These are phyloP conservation scores for Enoplosus armatus DNA, from an alignment of 2,797 vertebrate genomes.

Conservation along the genomic window DNA sequence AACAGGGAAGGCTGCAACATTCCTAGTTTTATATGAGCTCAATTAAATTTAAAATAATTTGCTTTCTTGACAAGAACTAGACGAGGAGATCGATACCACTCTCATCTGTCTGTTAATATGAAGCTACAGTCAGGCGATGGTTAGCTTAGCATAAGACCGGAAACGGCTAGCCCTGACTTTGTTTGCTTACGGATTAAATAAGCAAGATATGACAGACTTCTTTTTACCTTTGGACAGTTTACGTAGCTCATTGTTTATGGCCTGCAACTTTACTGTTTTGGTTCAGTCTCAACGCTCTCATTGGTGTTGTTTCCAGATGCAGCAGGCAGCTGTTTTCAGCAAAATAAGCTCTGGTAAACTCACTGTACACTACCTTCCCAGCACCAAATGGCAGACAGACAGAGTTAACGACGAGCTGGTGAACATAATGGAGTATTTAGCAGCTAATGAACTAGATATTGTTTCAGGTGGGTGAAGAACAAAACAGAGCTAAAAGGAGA, in stretches of 20 bases:
- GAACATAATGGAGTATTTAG: too few species aligned
- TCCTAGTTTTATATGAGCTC: background rate
- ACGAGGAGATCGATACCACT: background rate
- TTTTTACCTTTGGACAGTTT: too few species aligned
- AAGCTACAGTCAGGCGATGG: background rate
- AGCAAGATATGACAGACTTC: too few species aligned
- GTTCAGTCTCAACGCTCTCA: background rate
- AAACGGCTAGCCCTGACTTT: background rate
- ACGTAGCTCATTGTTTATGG: too few species aligned
- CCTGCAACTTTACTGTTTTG: background rate
- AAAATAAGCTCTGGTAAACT: background rate
- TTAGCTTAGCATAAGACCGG: slow-evolving; percentile 3
- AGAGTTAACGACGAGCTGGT: background rate
- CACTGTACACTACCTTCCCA: background rate
- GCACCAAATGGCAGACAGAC: background rate
- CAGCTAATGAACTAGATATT: background rate
- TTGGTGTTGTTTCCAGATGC: background rate
- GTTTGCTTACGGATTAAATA: background rate
- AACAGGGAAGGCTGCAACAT: background rate
- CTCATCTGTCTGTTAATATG: background rate
- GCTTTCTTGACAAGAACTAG: too few species aligned
- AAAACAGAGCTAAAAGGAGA: background rate
- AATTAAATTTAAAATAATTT: background rate
- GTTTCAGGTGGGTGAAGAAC: background rate
- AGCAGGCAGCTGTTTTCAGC: background rate